phyloP scores from a whole-genome alignment of 1,140 invertebrate species.

The Luehdorfia chinensis region DNA sequence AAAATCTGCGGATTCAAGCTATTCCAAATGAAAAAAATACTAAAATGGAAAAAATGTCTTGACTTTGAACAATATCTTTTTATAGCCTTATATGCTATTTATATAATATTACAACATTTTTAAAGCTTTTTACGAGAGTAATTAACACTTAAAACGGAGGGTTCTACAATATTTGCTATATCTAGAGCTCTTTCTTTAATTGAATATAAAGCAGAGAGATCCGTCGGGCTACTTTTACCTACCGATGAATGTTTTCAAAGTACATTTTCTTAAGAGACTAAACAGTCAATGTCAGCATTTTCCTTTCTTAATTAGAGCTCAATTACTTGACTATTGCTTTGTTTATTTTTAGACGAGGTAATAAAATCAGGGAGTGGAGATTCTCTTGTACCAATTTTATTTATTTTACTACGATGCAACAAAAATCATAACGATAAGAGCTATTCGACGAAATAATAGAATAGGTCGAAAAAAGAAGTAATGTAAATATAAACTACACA shows the following conservation, averaged over 20 bases:
- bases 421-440: no score
- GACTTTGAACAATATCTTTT: no score
- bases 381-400: not conserved
- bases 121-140: no score
- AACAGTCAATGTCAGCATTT: conserved; percentile 59
- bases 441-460: no score
- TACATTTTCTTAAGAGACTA: conserved; percentile 60
- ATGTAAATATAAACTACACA: no score
- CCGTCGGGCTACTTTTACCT: conserved; percentile 52
- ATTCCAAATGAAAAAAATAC: no score
- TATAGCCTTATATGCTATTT: no score
- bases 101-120: no score
- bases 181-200: conserved; percentile 65
- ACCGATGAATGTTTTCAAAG: conserved; percentile 53
- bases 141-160: not conserved
- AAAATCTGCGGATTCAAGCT: no score
- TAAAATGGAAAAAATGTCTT: no score
- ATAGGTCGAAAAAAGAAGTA: no score
- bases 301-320: conserved; percentile 69
- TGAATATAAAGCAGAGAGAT: conserved; percentile 66
- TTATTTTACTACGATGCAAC: no score
- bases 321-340: conserved; percentile 63
- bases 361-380: conserved; percentile 21
- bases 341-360: conserved; percentile 45
- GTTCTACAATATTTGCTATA: conserved; percentile 25